These are phyloP conservation scores for Sebastes minor DNA, from an alignment of 2,797 vertebrate genomes.

Conservation along the genomic window DNA sequence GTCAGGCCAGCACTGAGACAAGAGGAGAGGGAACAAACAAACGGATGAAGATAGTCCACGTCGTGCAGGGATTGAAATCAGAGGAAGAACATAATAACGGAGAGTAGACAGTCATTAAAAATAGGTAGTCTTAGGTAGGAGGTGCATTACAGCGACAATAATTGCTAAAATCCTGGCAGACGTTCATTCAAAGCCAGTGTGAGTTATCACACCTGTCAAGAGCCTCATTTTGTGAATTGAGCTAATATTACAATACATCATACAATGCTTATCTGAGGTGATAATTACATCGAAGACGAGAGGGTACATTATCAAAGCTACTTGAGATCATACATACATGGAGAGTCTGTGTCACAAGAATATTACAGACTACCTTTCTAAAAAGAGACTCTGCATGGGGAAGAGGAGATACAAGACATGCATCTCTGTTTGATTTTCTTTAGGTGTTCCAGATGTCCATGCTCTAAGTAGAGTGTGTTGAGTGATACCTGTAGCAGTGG, in stretches of 20 bases:
- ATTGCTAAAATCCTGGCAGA: neutral
- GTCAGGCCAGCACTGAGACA: constrained; percentile 87
- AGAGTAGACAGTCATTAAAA: neutral
- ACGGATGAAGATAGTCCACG: neutral
- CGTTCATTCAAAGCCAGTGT: neutral
- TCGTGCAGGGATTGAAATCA: neutral
- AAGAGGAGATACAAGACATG: neutral
- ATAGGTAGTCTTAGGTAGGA: neutral
- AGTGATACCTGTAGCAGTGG: constrained; percentile 86
- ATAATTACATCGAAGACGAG: neutral
- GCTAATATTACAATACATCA: neutral
- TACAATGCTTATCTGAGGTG: neutral
- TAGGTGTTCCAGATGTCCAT: neutral
- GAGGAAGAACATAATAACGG: neutral
- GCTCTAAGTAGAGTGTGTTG: neutral
- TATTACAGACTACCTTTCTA: neutral
- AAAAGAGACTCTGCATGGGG: neutral
- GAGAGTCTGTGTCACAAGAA: neutral
- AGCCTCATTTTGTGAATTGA: neutral
- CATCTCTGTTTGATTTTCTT: neutral
- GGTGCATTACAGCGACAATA: neutral
- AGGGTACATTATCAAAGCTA: neutral
- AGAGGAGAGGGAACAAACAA: neutral
- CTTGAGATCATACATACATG: neutral
- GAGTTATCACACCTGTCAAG: neutral